A percentile compares a stretch with the other conserved stretches of the same genome.
These are phyloP conservation scores for Pollenia angustigena DNA, from an alignment of 2,888 invertebrate species.

Conservation along the genomic window DNA sequence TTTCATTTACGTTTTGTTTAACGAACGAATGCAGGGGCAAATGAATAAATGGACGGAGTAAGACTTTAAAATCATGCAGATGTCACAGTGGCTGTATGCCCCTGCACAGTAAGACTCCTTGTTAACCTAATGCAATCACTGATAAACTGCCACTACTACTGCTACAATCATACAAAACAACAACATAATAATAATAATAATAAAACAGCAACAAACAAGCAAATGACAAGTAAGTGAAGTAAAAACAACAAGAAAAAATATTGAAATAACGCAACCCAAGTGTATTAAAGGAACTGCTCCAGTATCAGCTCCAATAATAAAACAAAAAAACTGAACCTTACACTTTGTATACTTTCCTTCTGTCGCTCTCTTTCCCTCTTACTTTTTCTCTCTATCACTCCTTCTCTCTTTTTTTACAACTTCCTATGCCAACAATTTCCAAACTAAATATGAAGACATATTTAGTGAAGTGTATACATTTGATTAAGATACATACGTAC, in stretches of 20 bases:
- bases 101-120: constrained; percentile 39
- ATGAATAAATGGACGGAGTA: constrained; percentile 41
- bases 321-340: background rate
- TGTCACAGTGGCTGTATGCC: constrained; percentile 44
- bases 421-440: constrained; percentile 26
- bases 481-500: constrained; percentile 57
- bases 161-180: background rate
- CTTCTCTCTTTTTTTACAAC: constrained; percentile 4
- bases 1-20: constrained; percentile 67
- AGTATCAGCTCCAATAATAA: constrained; percentile 32
- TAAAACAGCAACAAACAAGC: constrained; percentile 6
- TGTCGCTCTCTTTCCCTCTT: background rate
- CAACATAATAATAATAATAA: constrained; percentile 20
- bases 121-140: constrained; percentile 72
- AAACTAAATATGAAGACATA: constrained; percentile 63
- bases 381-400: background rate
- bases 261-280: constrained; percentile 41
- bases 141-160: constrained; percentile 2
- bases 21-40: constrained; percentile 52
- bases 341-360: background rate
- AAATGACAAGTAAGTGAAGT: constrained; percentile 22
- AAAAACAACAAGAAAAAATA: constrained; percentile 20
- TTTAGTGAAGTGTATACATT: constrained; percentile 70
- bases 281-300: constrained; percentile 33
- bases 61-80: constrained; percentile 60